Evolutionary conservation across 2,888 invertebrate genomes (phyloP).

Genomic region (Amphiduros pacificus): DNA sequence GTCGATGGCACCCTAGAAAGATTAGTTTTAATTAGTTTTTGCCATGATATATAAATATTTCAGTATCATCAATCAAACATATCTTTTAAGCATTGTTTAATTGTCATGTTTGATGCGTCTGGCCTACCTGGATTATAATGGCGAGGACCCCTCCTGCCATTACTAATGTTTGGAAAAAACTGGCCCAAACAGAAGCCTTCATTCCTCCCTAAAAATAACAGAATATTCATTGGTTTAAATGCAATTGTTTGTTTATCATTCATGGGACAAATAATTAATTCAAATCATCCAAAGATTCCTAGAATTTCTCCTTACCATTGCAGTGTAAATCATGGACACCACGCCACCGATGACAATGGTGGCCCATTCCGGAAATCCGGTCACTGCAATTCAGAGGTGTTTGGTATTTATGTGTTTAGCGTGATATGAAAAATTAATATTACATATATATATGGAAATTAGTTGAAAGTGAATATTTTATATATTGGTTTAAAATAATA

Average conservation of each 20-base stretch:
- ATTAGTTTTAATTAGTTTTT: no score
- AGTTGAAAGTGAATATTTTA: no score
- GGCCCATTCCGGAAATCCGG: constrained; percentile 6
- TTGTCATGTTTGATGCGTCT: no score
- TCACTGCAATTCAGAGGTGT: constrained; percentile 16
- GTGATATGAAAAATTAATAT: no score
- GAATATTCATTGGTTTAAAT: no score
- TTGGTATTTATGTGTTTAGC: no score
- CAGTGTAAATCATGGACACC: constrained; percentile 5
- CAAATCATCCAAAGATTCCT: neutral
- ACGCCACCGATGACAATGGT: constrained; percentile 14
- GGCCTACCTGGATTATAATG: constrained; percentile 13
- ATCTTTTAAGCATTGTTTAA: neutral
- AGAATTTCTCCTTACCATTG: constrained; percentile 14
- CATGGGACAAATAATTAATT: neutral
- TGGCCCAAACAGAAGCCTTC: constrained; percentile 16
- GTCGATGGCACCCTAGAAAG: constrained; percentile 36
- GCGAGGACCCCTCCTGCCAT: constrained; percentile 12
- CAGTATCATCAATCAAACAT: no score
- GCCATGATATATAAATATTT: no score
- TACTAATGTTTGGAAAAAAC: constrained; percentile 5
- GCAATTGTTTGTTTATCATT: neutral
- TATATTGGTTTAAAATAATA: neutral
- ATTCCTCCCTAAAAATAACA: constrained; percentile 15
- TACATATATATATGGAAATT: no score